These are phyloP conservation scores for Sphenodon punctatus DNA, from an alignment of 2,797 vertebrate genomes.

Conservation along the genomic window DNA sequence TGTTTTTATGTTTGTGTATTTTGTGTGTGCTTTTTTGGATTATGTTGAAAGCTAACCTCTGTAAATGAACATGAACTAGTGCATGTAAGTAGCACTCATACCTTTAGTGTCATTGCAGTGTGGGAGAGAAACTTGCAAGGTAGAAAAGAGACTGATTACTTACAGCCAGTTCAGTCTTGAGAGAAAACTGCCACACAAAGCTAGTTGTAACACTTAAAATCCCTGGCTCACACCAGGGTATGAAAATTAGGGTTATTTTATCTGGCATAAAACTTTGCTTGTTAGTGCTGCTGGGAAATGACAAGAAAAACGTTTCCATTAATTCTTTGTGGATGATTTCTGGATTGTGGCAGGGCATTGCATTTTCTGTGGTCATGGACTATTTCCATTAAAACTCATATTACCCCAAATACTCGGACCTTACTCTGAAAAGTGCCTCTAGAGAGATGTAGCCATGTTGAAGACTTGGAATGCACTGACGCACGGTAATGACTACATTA, in stretches of 20 bases:
- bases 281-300: background rate
- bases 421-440: background rate
- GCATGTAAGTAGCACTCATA: background rate
- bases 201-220: slow-evolving; percentile 35
- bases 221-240: background rate
- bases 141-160: background rate
- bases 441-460: fast-evolving
- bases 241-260: slow-evolving; percentile 8
- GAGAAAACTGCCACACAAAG: slow-evolving; percentile 14
- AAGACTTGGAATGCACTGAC: background rate
- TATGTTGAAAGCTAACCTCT: too few relatives aligned
- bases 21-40: too few relatives aligned
- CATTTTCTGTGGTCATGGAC: background rate
- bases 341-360: fast-evolving
- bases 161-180: slow-evolving; percentile 30
- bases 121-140: background rate
- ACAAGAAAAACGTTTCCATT: background rate
- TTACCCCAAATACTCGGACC: fast-evolving
- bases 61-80: too few relatives aligned
- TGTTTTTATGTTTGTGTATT: too few relatives aligned
- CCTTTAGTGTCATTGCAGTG: background rate
- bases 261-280: slow-evolving; percentile 29
- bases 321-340: background rate
- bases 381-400: fast-evolving
- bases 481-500: fast-evolving